These are phyloP conservation scores for Empidonax alnorum DNA, from an alignment of 2,113 vertebrate genomes.

Conservation along the genomic window DNA sequence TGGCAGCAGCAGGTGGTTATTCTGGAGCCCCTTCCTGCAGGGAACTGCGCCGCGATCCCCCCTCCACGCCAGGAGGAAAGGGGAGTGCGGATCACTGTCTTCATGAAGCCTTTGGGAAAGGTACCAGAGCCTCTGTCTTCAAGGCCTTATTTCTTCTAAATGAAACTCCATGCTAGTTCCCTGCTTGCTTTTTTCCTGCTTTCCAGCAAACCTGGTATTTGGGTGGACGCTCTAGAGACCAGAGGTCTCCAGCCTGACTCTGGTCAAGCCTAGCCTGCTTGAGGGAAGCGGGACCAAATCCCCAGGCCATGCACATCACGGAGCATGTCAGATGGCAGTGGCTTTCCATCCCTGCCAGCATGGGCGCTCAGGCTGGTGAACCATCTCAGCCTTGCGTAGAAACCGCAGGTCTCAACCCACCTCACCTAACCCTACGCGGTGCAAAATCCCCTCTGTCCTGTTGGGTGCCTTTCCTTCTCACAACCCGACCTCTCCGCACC, in stretches of 20 bases:
- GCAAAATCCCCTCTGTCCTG: background rate
- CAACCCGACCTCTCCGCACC: fast-evolving
- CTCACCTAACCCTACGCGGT: fast-evolving
- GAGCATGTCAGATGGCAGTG: fast-evolving
- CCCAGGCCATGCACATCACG: fast-evolving
- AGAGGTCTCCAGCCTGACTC: background rate
- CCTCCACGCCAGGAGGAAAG: background rate
- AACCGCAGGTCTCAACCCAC: background rate
- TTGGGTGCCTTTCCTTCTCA: background rate
- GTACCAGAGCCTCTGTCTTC: background rate
- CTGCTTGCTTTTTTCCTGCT: background rate
- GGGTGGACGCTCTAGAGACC: background rate
- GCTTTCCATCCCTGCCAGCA: background rate
- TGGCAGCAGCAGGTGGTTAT: fast-evolving
- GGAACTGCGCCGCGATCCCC: background rate
- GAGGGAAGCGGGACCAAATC: background rate
- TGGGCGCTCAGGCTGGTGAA: background rate
- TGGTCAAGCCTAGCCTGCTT: background rate
- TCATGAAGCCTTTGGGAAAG: background rate
- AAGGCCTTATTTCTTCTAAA: background rate
- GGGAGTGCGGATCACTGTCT: background rate
- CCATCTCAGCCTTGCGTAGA: background rate
- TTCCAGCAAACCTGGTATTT: background rate
- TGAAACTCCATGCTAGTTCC: background rate
- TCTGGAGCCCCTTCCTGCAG: background rate